These are phyloP conservation scores for Lucifuga dentata DNA, from an alignment of 2,113 vertebrate genomes.

Conservation along the genomic window DNA sequence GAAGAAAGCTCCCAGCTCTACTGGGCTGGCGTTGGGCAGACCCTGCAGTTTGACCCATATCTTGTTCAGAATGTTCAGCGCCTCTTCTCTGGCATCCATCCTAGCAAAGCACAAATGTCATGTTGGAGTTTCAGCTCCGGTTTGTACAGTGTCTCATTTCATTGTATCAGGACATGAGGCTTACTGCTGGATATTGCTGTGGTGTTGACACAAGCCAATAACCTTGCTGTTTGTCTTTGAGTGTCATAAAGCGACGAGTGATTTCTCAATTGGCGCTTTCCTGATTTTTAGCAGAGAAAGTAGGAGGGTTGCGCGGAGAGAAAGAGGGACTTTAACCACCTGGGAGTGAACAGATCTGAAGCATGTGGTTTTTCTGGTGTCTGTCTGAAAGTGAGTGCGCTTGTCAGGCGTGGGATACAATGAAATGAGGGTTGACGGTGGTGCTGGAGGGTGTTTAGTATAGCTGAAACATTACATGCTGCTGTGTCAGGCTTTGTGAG, in stretches of 20 bases:
- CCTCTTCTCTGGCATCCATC: conserved; percentile 81
- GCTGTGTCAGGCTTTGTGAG: background rate
- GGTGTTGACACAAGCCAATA: conserved; percentile 7
- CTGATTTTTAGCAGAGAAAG: background rate
- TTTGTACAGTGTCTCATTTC: conserved; percentile 12
- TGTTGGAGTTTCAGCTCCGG: background rate
- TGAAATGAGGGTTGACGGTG: background rate
- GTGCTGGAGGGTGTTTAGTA: background rate
- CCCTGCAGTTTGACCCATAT: conserved; percentile 87
- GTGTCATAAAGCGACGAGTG: background rate
- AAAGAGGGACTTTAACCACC: too few species aligned
- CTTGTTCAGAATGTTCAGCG: conserved; percentile 78
- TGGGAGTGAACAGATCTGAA: conserved; percentile 6
- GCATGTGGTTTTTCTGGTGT: conserved; percentile 28
- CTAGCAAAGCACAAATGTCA: conserved; percentile 19
- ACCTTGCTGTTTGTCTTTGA: background rate
- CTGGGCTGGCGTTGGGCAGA: conserved; percentile 82
- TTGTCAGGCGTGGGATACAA: background rate
- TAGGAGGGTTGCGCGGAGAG: background rate
- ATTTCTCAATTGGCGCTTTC: conserved; percentile 1
- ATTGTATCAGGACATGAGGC: conserved; percentile 24
- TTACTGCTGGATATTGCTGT: background rate
- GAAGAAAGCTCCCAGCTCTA: conserved; percentile 87
- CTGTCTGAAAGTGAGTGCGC: conserved; percentile 2
- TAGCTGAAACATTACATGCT: background rate